phyloP scores from a whole-genome alignment of 2,888 invertebrate genomes.

The Schizotus pectinicornis region DNA sequence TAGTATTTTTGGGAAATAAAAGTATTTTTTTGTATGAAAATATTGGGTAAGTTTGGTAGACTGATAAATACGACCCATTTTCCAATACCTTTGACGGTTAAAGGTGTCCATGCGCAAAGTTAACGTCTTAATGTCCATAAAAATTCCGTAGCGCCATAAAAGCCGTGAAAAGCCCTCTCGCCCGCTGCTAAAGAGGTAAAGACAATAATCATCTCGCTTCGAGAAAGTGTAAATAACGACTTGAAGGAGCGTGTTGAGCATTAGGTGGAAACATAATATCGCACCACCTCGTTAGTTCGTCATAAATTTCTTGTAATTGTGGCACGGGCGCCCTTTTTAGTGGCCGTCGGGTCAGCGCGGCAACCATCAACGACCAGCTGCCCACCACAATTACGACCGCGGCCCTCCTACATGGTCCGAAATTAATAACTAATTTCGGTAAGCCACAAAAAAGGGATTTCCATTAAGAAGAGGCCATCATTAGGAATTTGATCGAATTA shows the following conservation, averaged over 20 bases:
- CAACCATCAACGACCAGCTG: slow-evolving; percentile 35
- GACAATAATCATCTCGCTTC: slow-evolving; percentile 35
- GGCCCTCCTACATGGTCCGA: slow-evolving; percentile 44
- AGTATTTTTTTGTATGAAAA: too few relatives aligned
- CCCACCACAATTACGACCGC: slow-evolving; percentile 30
- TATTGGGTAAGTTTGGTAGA: too few relatives aligned
- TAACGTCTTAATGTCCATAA: slow-evolving; percentile 16
- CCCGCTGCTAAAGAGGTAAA: slow-evolving; percentile 12
- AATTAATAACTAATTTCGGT: slow-evolving; percentile 45
- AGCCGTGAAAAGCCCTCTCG: slow-evolving; percentile 13
- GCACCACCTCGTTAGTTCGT: slow-evolving; percentile 41
- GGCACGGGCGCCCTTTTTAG: slow-evolving; percentile 25
- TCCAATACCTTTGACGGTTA: too few relatives aligned
- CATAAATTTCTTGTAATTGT: too few relatives aligned
- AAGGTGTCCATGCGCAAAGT: slow-evolving; percentile 1
- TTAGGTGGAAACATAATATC: slow-evolving; percentile 35
- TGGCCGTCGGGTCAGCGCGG: slow-evolving; percentile 32
- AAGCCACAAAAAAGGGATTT: slow-evolving; percentile 33
- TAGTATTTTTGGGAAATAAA: too few relatives aligned
- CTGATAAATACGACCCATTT: too few relatives aligned
- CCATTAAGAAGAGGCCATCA: slow-evolving; percentile 19
- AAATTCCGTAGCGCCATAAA: slow-evolving; percentile 9
- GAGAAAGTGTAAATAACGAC: slow-evolving; percentile 38
- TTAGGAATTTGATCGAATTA: slow-evolving; percentile 14
- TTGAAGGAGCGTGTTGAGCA: slow-evolving; percentile 30